Conservation (phyloP, 1,140 invertebrate genomes). For the Leguminivora glycinivorella region DNA sequence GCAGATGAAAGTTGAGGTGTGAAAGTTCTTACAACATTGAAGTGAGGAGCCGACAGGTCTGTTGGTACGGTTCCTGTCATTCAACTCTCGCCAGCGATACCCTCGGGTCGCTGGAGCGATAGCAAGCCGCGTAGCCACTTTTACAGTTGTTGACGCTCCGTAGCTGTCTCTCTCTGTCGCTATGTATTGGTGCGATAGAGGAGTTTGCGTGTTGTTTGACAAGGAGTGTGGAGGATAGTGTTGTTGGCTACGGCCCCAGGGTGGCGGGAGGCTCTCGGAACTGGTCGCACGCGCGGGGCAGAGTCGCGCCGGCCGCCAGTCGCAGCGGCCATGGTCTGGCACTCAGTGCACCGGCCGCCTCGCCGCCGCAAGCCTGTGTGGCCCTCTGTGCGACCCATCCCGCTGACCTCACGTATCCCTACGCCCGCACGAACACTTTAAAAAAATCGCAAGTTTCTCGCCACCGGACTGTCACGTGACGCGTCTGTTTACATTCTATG, state of each 20-base stretch:
- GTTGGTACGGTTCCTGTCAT: slow-evolving; percentile 19
- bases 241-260: too few relatives aligned
- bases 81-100: slow-evolving; percentile 24
- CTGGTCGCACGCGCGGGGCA: slow-evolving; percentile 68
- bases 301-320: slow-evolving; percentile 60
- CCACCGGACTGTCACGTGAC: slow-evolving; percentile 43
- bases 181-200: too few relatives aligned
- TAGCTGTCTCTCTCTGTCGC: too few relatives aligned
- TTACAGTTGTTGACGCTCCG: too few relatives aligned
- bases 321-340: slow-evolving; percentile 46
- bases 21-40: background rate
- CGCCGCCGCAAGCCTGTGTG: slow-evolving; percentile 62
- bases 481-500: slow-evolving; percentile 54
- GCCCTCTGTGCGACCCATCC: slow-evolving; percentile 41
- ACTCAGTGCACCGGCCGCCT: slow-evolving; percentile 72
- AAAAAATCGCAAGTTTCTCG: slow-evolving; percentile 35
- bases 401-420: slow-evolving; percentile 34
- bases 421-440: slow-evolving; percentile 35
- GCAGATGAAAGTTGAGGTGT: slow-evolving; percentile 6
- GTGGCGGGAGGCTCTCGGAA: slow-evolving; percentile 40
- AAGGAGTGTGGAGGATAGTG: too few relatives aligned
- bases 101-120: slow-evolving; percentile 29
- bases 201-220: too few relatives aligned
- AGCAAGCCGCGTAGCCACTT: slow-evolving; percentile 55
- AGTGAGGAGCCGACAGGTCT: slow-evolving; percentile 10